Percentiles rank a stretch among this genome's conserved stretches.
Evolutionary conservation across 2,113 vertebrate species (phyloP).

Genomic region (Vanacampus margaritifer): DNA sequence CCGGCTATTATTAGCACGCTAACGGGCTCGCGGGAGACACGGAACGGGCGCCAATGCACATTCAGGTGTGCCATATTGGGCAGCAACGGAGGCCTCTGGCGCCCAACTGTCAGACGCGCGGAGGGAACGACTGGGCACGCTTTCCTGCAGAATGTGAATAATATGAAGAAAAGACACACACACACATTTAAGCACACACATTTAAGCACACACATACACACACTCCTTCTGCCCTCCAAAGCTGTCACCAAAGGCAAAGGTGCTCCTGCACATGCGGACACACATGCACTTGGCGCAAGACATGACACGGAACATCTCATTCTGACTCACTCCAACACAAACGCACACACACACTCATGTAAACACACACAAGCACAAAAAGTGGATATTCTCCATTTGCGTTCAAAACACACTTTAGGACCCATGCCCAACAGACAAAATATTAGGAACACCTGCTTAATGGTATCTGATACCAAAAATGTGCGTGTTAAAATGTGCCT

Average conservation of each 20-base stretch:
- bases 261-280: constrained; percentile 12
- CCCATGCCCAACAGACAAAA: too few relatives aligned
- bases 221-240: constrained; percentile 36
- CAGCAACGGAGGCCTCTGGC: constrained; percentile 45
- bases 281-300: constrained; percentile 26
- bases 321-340: constrained; percentile 43
- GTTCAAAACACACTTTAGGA: neutral
- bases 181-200: constrained; percentile 13
- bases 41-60: constrained; percentile 34
- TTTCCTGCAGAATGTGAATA: constrained; percentile 49
- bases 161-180: constrained; percentile 42
- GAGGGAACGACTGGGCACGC: constrained; percentile 40
- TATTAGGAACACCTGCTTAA: too few relatives aligned
- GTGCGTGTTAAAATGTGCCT: too few relatives aligned
- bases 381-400: neutral
- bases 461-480: too few relatives aligned
- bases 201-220: constrained; percentile 14
- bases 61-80: constrained; percentile 64
- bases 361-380: constrained; percentile 8
- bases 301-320: constrained; percentile 48
- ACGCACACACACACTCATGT: constrained; percentile 28
- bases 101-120: constrained; percentile 37
- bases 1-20: constrained; percentile 45
- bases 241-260: constrained; percentile 41
- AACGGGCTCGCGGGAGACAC: constrained; percentile 36